Evolutionary conservation across 1,140 invertebrate species (phyloP), one percentile per base, ranked within the genome.

Genomic region (Carcinoscorpius rotundicauda): DNA sequence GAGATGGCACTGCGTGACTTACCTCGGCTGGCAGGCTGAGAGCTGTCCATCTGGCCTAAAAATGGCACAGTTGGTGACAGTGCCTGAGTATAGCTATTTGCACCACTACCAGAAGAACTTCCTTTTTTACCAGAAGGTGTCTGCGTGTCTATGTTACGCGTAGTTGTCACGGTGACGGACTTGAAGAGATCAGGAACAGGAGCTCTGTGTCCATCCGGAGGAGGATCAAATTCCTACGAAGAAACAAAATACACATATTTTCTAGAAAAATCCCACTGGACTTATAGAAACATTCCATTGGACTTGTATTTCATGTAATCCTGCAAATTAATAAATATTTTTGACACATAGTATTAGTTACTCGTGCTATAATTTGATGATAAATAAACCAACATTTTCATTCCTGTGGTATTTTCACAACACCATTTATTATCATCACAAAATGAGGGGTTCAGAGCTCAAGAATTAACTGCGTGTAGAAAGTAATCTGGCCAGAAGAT

Each of bases 151-250:
- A 90, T 86, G 68, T 85, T 88, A 62, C 87, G 82, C 48, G 82
- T 85, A 49, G 66, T 69, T 29, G 29, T 29, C 29, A 29, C 29
- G 29, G 29, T 29, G 29, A 2, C 29, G 29, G 29, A 29, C 66
- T 85, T 79, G 51, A 87, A 78, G n/a, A 89, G 76, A 72, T 91
- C 88, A 11, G 88, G 86, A 64, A 90, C 76, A 48, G 89, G 89
- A 52, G 88, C 89, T 69, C 88, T 79, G 73, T 90, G 88, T 51
- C 89, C 89, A 80, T 92, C 89, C n/a, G 88, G 88, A 62, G 86
- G 87, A n/a, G 82, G 77, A 75, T 75, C 74, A 62, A 75, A 71
- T 60, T 70, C 65, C 73, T 78, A 66, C 49, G 70, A 71, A 56
- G 60, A 64, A 48, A 63, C n/a, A 29, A 29, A 29, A 29, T 29